phyloP scores from a whole-genome alignment of 2,797 vertebrate species.

The Trachurus trachurus region DNA sequence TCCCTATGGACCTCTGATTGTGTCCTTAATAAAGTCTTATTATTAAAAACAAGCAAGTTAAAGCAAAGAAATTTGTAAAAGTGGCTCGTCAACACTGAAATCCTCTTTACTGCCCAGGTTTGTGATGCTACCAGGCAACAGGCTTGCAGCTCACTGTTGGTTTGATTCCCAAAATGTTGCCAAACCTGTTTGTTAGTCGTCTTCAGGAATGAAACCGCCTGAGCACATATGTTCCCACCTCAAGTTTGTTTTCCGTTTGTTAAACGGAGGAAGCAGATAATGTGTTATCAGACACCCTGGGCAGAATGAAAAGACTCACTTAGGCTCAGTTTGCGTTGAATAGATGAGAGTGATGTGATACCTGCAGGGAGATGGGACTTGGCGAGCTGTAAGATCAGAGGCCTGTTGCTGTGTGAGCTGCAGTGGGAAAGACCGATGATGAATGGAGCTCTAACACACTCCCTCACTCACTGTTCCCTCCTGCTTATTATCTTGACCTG shows the following conservation, averaged over 20 bases:
- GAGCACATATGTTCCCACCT: neutral
- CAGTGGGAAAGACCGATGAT: neutral
- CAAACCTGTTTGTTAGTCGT: slow-evolving; percentile 27
- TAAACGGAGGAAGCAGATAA: neutral
- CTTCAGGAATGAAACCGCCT: neutral
- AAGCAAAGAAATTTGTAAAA: slow-evolving; percentile 8
- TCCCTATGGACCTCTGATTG: too few relatives aligned
- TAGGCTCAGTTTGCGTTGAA: slow-evolving; percentile 34
- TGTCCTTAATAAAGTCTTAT: too few relatives aligned
- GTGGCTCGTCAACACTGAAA: neutral
- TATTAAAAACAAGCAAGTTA: neutral
- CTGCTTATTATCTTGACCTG: neutral
- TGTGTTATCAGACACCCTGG: slow-evolving; percentile 36
- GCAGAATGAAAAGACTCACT: slow-evolving; percentile 50
- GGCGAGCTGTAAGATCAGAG: slow-evolving; percentile 14
- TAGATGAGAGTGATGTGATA: slow-evolving; percentile 58
- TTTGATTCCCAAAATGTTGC: neutral
- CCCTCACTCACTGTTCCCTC: neutral
- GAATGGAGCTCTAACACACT: slow-evolving; percentile 11
- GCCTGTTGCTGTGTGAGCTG: slow-evolving; percentile 17
- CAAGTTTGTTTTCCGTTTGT: neutral
- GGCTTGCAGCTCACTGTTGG: neutral
- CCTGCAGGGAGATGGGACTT: slow-evolving; percentile 31
- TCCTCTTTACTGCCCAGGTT: neutral
- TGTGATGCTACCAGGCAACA: neutral